Evolutionary conservation across 2,888 invertebrate species (phyloP).

Genomic region (Gonocerus acuteangulatus): DNA sequence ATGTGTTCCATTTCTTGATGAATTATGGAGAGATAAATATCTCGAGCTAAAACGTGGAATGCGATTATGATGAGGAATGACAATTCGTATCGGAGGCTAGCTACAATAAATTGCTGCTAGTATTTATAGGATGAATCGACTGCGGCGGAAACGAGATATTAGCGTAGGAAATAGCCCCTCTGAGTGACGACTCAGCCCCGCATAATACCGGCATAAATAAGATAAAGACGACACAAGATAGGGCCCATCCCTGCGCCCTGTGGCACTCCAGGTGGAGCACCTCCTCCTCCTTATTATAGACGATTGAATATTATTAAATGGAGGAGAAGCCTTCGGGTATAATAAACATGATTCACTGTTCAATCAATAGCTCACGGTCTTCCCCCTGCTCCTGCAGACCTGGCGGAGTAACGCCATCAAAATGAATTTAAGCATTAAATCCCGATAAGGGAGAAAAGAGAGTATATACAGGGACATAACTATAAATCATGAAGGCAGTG

Average conservation of each 20-base stretch:
- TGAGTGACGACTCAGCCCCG: conserved; percentile 1
- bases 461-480: background rate
- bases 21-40: background rate
- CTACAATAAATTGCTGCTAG: background rate
- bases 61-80: background rate
- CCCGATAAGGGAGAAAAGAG: background rate
- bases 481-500: background rate
- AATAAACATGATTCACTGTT: conserved; percentile 33
- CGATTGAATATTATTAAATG: conserved; percentile 1
- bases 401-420: background rate
- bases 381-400: background rate
- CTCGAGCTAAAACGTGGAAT: background rate
- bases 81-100: background rate
- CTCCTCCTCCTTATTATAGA: background rate
- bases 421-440: conserved; percentile 1
- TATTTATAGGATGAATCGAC: background rate
- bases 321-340: background rate
- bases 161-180: background rate
- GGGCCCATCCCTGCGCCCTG: background rate
- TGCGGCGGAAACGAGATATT: conserved; percentile 8
- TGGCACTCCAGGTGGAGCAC: background rate
- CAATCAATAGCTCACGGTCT: conserved; percentile 25
- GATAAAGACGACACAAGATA: conserved; percentile 1
- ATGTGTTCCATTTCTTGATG: background rate
- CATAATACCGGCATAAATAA: conserved; percentile 1